Base-by-base conservation (phyloP, 2,888 invertebrate species). In the Dryococelus australis region DNA sequence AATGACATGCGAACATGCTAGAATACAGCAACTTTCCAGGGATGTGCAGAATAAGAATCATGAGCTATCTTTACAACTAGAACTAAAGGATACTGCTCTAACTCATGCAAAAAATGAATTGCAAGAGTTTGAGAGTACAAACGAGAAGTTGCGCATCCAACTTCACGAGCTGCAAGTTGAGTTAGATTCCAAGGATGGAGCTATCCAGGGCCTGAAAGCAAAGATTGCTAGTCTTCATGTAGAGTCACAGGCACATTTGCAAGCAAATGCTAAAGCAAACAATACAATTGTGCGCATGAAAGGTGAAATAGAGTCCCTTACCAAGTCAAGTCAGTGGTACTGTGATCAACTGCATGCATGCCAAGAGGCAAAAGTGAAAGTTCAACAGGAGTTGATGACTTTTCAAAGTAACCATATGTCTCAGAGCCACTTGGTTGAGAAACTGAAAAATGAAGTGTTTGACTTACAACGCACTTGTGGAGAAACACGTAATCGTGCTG, bases 161-260 rank as follows among this genome's bases (percentile, higher is more conserved):
- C 88, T 92, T 88, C 92, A 92, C 88, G 92, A 92, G 87, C 84
- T 92, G 28, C 90, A 91, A 86, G 91, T 92, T 84, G 92, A 93
- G 28, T 87, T 92, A 51, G 91, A 91, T 84, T 90, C 91, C 20
- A 92, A 91, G 88, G 93, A 92, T 43, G 91, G 91, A 84, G 92
- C 92, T 4, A 90, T 92, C 20, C 91, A 91, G 86, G 92, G 92
- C 2, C 89, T 93, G 88, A 93, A 93, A 89, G 91, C 91, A 88
- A 93, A 93, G 90, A 91, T 93, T 20, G 92, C 92, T n/a, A 92
- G 93, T 90, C 90, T 93, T 85, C 92, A 93, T 90, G 92, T 92
- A 8, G 92, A 93, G 88, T 91, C 92, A 26, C 92, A 93, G 90
- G 91, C 91, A 78, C 90, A 91, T n/a, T 90, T 92, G 79, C 92